Conservation (phyloP, 1,140 invertebrate genomes). For the Brachionus calyciflorus region DNA sequence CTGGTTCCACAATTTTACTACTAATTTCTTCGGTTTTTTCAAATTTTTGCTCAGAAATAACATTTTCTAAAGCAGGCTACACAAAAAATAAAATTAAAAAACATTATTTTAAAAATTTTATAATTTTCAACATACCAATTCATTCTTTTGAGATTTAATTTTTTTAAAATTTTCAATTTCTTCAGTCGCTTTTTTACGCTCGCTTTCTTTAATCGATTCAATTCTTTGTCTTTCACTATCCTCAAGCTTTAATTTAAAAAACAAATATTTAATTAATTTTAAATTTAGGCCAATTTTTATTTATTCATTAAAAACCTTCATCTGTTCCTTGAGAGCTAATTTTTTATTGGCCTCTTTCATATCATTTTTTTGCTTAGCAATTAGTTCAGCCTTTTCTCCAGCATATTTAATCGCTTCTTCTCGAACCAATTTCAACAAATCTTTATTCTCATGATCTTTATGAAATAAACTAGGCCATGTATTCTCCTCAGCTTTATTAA, state of each 20-base stretch:
- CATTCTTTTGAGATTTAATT: neutral
- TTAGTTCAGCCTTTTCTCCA: constrained; percentile 48
- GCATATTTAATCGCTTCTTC: constrained; percentile 51
- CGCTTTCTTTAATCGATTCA: constrained; percentile 61
- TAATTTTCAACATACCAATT: constrained; percentile 51
- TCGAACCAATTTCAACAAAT: constrained; percentile 41
- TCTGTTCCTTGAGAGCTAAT: constrained; percentile 53
- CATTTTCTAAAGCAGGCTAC: constrained; percentile 10
- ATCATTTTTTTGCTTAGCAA: constrained; percentile 50
- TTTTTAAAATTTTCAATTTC: constrained; percentile 57
- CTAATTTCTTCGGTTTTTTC: constrained; percentile 27
- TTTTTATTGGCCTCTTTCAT: constrained; percentile 52
- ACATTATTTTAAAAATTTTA: neutral
- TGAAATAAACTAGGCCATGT: constrained; percentile 22
- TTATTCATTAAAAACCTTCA: constrained; percentile 52
- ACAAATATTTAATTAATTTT: neutral
- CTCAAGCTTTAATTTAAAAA: constrained; percentile 61
- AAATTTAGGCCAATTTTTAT: neutral
- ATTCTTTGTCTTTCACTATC: constrained; percentile 65
- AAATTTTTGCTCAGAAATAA: neutral
- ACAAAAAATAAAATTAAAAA: neutral
- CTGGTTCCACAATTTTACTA: constrained; percentile 50
- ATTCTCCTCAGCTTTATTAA: neutral
- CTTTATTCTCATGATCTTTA: constrained; percentile 29
- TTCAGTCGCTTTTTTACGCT: constrained; percentile 67